These are phyloP conservation scores for Acleris emargana DNA, from an alignment of 2,888 invertebrate genomes.

Conservation along the genomic window DNA sequence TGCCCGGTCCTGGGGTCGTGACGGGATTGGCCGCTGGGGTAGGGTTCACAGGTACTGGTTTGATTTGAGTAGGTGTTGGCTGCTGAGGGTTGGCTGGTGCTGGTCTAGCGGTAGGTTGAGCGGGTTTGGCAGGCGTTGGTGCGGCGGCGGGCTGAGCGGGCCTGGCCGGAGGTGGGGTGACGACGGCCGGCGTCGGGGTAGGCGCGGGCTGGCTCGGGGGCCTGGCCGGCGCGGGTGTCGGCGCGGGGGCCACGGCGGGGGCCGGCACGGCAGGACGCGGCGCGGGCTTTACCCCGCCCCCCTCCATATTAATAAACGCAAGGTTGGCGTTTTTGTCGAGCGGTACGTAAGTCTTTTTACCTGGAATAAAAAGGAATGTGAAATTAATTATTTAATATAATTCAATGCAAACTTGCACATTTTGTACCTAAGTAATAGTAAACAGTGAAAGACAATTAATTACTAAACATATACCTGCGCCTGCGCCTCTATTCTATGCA, in stretches of 20 bases:
- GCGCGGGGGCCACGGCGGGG: constrained; percentile 37
- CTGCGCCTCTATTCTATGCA: too few species aligned
- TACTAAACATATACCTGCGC: too few species aligned
- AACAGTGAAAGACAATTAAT: too few species aligned
- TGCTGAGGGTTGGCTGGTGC: constrained; percentile 39
- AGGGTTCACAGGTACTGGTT: constrained; percentile 64
- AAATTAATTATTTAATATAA: background rate
- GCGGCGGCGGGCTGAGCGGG: constrained; percentile 24
- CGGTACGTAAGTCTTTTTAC: constrained; percentile 56
- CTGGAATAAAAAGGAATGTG: background rate
- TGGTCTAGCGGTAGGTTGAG: constrained; percentile 39
- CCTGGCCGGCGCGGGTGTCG: constrained; percentile 38
- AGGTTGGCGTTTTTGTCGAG: constrained; percentile 74
- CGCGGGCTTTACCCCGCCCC: constrained; percentile 51
- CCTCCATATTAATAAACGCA: constrained; percentile 77
- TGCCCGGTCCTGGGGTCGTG: constrained; percentile 73
- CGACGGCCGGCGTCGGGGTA: constrained; percentile 34
- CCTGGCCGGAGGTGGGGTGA: constrained; percentile 30
- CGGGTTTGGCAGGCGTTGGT: constrained; percentile 24
- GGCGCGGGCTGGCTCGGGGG: constrained; percentile 41
- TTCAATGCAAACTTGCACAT: too few species aligned
- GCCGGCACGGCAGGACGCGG: constrained; percentile 35
- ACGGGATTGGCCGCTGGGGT: constrained; percentile 54
- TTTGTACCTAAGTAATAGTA: too few species aligned
- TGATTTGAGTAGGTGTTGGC: constrained; percentile 52